Base-by-base conservation (phyloP, 2,113 vertebrate species). In the Helogale parvula region DNA sequence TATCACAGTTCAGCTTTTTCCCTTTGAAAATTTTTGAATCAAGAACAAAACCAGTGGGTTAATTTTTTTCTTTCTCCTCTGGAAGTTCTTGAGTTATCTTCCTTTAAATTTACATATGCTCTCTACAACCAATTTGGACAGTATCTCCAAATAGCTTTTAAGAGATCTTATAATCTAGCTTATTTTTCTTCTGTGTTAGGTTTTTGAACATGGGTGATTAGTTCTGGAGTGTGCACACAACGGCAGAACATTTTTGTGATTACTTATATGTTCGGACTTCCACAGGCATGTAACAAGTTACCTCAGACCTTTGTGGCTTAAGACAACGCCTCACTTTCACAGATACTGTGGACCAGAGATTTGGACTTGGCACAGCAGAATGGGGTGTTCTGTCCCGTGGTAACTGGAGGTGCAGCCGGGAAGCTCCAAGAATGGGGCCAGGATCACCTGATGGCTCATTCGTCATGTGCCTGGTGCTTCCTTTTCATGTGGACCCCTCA, bases 31-130 rank as follows among this genome's bases (percentile, higher is more conserved):
- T 87, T 15, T 33, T 57, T 54, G 71, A 68, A 29, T 71, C 50
- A 88, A 81, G 31, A 31, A 31, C 33, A 50, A 84, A 71, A 88
- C 72, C 45, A 72, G 25, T 68, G 35, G 45, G 60, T 94, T 69
- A 41, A 86, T 47, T 3, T 68, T 83, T 83, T 76, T 57, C 76
- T 85, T 35, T 93, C 71, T 82, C 29, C 7, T 92, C 92, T 76
- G 50, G 69, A 93, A 88, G 77, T 87, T 81, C 41, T 97, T 81
- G 33, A 33, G 50, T 95, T 69, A 45, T 68, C 52, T 93, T 93
- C 88, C 93, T 96, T 95, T 54, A 71, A 69, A 66, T 66, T 69
- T 85, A 57, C 52, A 52, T 45, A 69, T 69, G 52, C 23, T 60
- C 15, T 93, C 77, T 66, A n/a, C 31, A 95, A 19, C 41, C 66